Evolutionary conservation across 2,113 vertebrate genomes (phyloP), one percentile per base, ranked within the genome.

Genomic region (Cyprinodon variegatus): DNA sequence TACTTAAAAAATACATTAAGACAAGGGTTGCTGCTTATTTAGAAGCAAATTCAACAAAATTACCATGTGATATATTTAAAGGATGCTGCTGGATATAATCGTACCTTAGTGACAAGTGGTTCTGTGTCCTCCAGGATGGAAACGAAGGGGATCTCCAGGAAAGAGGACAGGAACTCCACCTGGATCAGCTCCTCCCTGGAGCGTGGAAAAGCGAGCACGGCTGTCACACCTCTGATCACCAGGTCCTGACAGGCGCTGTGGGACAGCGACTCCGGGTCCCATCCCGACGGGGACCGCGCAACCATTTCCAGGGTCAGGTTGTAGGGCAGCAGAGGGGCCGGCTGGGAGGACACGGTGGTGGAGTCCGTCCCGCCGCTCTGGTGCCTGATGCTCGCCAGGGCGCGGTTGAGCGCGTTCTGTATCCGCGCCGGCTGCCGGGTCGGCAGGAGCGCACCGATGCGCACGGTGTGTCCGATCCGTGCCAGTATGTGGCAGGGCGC

Each of bases 151-250:
- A 97, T 94, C 91, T 95, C 94, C 87, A 97, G 88, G 78, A 95
- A 94, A 36, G 96, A 92, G 20, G 96, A 96, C 83, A 98, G 92
- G 92, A 98, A 97, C 74, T 97, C 96, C 94, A 98, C 87, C 92
- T 97, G 96, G 85, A 96, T 94, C 77, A 98, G 93, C 92, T 97
- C 96, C 57, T 95, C 95, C 36, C 93, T 93, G 82, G 94, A 95
- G 75, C 96, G 95, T 10, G 97, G 96, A 87, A 98, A 96, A 7
- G 97, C 96, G 53, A 97, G 89, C 81, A 96, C 89, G 1, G 96
- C 96, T 11, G 94, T 94, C 83, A 96, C 96, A 59, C 96, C 96
- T 11, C 95, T 94, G 64, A 92, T 94, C 78, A 92, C 95, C 90
- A 98, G 90, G 43, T 94, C 94, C 87, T 94, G 94, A 84, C 97